Base-by-base conservation (phyloP, 2,113 vertebrate genomes). In the Aplodontia rufa region DNA sequence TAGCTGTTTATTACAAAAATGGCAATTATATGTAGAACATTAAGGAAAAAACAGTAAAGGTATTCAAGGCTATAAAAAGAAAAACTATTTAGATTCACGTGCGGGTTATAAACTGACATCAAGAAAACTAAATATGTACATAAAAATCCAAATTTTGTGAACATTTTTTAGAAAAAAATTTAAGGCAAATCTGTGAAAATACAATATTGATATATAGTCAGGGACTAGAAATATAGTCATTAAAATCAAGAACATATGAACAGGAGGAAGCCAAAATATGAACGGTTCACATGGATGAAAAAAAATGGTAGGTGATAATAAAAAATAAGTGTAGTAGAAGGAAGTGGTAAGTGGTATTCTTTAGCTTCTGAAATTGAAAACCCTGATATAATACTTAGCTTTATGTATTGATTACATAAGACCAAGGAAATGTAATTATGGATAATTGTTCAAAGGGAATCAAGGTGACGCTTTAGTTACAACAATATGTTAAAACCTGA, bases 1-100 rank as follows among this genome's bases (percentile, higher is more conserved):
- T 26, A 93, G 10, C 10, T 62, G 4, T 80, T 96, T 86, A 84
- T 88, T 95, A 40, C 5, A 53, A 82, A 90, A 94, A 96, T 89
- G 60, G 0, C 37, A 93, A 1, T 80, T 81, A 49, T 20, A 91
- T 81, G 60, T 94, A 53, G 71, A 58, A 78, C 12, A 96, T 14
- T 96, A 32, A 66, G 3, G 60, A 30, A 95, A 49, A 1, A 32
- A 72, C 51, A 68, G 40, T 49, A 47, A 94, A 76, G 7, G 13
- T 71, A 49, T 64, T 17, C 20, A 93, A 49, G 12, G 2, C 51
- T 87, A 60, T 71, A 86, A 85, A 90, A 83, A 49, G 32, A 51
- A 78, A 68, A 78, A 42, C 45, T 55, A 81, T 79, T 96, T 90
- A 16, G 20, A 40, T 47, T 92, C 37, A 26, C 74, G 85, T 90